phyloP scores from a whole-genome alignment of 2,113 vertebrate genomes.

The Motacilla alba region DNA sequence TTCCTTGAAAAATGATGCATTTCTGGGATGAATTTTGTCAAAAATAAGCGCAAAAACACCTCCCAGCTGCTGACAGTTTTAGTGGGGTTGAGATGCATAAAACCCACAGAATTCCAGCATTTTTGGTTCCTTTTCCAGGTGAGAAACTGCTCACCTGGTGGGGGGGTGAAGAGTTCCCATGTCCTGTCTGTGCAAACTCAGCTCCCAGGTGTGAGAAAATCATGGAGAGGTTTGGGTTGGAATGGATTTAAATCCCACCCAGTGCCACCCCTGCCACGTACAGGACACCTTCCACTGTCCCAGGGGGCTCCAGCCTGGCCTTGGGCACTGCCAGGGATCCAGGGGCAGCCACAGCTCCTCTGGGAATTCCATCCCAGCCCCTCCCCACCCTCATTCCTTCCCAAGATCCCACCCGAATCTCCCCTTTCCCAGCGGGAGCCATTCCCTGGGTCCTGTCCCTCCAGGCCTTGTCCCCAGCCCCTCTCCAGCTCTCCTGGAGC shows the following conservation, averaged over 20 bases:
- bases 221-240: neutral
- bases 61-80: neutral
- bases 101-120: neutral
- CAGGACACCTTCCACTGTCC: neutral
- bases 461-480: no score
- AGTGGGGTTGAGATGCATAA: fast-evolving
- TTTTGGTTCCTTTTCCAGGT: neutral
- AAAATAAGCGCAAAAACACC: neutral
- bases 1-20: neutral
- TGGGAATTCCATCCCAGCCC: no score
- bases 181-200: fast-evolving
- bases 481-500: no score
- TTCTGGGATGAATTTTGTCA: neutral
- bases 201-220: neutral
- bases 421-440: no score
- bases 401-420: no score
- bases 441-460: no score
- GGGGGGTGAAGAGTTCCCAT: fast-evolving
- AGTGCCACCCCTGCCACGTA: neutral
- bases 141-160: neutral
- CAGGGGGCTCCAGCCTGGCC: no score
- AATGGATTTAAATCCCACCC: neutral
- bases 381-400: no score
- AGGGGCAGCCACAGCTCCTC: no score
- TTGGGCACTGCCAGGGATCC: no score